These are phyloP conservation scores for Andrena chrysosceles DNA, from an alignment of 2,888 invertebrate species.

Conservation along the genomic window DNA sequence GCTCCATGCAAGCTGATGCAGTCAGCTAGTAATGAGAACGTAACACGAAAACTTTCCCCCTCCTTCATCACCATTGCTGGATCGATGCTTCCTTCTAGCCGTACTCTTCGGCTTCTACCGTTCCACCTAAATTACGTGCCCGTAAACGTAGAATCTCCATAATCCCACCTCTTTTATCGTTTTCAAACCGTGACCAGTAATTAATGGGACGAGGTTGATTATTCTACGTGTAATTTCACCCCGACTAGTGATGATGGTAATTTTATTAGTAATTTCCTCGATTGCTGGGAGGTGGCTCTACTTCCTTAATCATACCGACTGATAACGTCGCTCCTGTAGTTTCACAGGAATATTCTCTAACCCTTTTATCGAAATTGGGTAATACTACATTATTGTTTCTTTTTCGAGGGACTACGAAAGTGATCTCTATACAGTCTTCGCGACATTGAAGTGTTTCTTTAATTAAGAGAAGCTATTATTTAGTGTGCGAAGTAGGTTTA, in stretches of 20 bases:
- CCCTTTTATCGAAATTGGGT: background rate
- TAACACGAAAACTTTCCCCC: slow-evolving; percentile 44
- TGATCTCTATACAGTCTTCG: too few species aligned
- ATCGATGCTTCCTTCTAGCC: slow-evolving; percentile 33
- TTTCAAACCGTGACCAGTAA: background rate
- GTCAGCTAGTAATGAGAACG: slow-evolving; percentile 50
- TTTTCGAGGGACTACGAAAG: too few species aligned
- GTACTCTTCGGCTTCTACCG: slow-evolving; percentile 29
- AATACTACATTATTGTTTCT: background rate
- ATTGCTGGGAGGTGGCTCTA: background rate
- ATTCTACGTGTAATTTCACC: background rate
- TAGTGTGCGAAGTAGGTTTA: too few species aligned
- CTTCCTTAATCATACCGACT: background rate
- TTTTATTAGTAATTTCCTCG: background rate
- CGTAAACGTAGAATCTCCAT: background rate
- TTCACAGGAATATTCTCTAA: background rate
- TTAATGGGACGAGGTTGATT: background rate
- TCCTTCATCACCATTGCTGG: background rate
- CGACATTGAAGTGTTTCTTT: too few species aligned
- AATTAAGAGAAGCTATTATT: too few species aligned
- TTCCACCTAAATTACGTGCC: background rate
- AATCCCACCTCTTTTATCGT: background rate
- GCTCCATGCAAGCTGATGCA: background rate
- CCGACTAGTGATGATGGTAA: background rate
- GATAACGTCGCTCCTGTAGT: background rate